Evolutionary conservation across 2,797 vertebrate species (phyloP).

Genomic region (Rousettus madagascariensis): DNA sequence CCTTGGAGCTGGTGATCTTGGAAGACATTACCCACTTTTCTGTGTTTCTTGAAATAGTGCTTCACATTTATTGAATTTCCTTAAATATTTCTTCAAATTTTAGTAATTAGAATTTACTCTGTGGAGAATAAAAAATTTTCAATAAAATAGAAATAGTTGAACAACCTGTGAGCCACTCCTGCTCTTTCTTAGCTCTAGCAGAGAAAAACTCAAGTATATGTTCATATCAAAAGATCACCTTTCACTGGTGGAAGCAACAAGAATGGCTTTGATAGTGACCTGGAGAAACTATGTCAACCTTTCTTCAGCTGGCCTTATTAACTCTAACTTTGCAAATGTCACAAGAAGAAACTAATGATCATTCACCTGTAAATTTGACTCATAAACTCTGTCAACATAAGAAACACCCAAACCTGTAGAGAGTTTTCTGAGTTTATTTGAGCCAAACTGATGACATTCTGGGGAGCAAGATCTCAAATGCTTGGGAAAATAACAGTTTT

Average conservation of each 20-base stretch:
- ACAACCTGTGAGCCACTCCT: background rate
- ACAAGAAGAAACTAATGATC: background rate
- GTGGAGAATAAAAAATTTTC: background rate
- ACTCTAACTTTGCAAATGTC: background rate
- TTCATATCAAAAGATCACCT: background rate
- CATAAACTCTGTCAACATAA: background rate
- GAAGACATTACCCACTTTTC: background rate
- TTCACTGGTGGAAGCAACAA: background rate
- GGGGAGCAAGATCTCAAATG: background rate
- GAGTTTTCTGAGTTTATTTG: background rate
- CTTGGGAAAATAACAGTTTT: background rate
- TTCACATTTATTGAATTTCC: background rate
- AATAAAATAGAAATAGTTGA: background rate
- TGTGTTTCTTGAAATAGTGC: background rate
- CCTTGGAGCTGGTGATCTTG: background rate
- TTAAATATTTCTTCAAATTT: background rate
- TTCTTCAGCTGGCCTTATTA: background rate
- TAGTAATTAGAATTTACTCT: constrained; percentile 21
- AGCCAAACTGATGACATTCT: background rate
- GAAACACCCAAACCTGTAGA: background rate
- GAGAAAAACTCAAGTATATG: background rate
- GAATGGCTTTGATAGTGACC: background rate
- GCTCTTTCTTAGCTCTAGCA: background rate
- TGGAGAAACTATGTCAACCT: background rate
- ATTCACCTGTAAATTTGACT: background rate